Evolutionary conservation across 2,888 invertebrate species (phyloP), one percentile per base, ranked within the genome.

Genomic region (Drosophila neonasuta): DNA sequence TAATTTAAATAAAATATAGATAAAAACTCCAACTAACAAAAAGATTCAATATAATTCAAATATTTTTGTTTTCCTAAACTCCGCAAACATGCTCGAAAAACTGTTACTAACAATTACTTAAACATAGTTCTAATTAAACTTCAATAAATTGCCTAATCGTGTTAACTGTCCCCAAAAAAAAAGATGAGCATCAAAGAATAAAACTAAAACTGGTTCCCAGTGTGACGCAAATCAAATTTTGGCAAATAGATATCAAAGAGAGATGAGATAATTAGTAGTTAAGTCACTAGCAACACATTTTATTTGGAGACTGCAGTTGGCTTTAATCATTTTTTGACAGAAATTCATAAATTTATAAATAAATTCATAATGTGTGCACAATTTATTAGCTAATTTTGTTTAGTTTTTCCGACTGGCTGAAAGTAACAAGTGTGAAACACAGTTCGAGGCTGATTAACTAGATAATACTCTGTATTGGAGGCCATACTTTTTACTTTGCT

Each of bases 171-270:
- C 45, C 24, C n/a, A n/a, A 13, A 13, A 13, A 39, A 13, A 39
- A 39, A 20, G 20, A 4, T 20, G 39, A 41, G 7, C 7, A 1
- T 41, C 3, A 15, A 41, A 41, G 39, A 41, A 13, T 41, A 41
- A 8, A 41, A 7, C 13, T 51, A 15, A 34, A 29, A 55, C 54
- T 17, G n/a, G 65, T 17, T 57, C 3, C 2, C 0, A n/a, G 6
- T n/a, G 17, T 71, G 70, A 65, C 59, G 70, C 55, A 56, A 54
- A 73, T 44, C 30, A 11, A 32, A 41, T 52, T 10, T 10, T 41
- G 11, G 30, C 30, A 1, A 11, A 17, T 15, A 24, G 10, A 11
- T 39, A 30, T n/a, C 11, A 29, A 48, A 29, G 20, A n/a, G 15
- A 34, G 24, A 13, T 3, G 3, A n/a, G 8, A 13, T 45, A 36